A percentile compares a stretch with the other conserved stretches of the same genome.
Evolutionary conservation across 2,888 invertebrate species (phyloP).

Genomic region (Plagodis dolabraria): DNA sequence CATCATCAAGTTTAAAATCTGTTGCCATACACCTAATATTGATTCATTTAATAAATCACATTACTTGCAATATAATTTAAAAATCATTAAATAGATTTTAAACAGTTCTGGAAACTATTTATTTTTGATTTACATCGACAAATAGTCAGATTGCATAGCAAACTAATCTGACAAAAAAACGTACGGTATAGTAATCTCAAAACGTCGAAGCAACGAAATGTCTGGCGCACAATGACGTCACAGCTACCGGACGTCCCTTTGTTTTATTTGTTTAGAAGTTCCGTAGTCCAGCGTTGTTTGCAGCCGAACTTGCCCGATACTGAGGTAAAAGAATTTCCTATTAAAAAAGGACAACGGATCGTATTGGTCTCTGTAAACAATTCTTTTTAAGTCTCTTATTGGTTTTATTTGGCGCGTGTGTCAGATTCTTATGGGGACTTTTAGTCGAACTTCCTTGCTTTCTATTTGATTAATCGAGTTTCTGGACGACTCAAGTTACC

Average conservation of each 20-base stretch:
- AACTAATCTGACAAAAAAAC: slow-evolving; percentile 5
- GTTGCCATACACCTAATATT: no score
- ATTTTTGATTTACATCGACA: no score
- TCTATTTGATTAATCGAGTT: slow-evolving; percentile 30
- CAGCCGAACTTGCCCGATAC: slow-evolving; percentile 60
- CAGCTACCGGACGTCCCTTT: slow-evolving; percentile 57
- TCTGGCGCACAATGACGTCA: slow-evolving; percentile 32
- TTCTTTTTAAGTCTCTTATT: slow-evolving; percentile 67
- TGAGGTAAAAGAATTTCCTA: slow-evolving; percentile 74
- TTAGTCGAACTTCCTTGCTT: slow-evolving; percentile 20
- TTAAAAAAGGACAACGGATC: slow-evolving; percentile 73
- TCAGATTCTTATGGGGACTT: slow-evolving; percentile 51
- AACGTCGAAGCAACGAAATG: slow-evolving; percentile 19
- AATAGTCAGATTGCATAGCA: background rate
- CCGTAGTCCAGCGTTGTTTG: slow-evolving; percentile 50
- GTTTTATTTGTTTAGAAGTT: slow-evolving; percentile 72
- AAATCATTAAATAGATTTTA: no score
- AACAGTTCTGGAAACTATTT: no score
- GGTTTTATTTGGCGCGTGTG: slow-evolving; percentile 70
- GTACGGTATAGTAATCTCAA: slow-evolving; percentile 13
- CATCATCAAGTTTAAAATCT: no score
- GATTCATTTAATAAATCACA: no score
- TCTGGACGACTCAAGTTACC: slow-evolving; percentile 11
- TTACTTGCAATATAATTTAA: no score
- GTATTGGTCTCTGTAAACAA: slow-evolving; percentile 73